Conservation (phyloP, 2,113 vertebrate genomes). For the Tupaia tana region DNA sequence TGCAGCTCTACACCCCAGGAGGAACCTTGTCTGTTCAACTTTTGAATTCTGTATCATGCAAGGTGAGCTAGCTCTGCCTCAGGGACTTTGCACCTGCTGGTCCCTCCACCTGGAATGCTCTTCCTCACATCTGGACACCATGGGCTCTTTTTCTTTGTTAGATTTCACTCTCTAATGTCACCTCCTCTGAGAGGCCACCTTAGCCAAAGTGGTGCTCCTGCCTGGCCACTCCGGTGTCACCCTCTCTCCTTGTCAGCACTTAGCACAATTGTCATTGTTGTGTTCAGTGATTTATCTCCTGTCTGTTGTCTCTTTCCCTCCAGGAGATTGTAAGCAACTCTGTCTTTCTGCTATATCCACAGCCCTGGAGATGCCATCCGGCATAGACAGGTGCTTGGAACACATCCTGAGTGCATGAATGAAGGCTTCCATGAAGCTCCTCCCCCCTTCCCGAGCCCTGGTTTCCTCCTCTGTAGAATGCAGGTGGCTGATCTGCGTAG, state of each 20-base stretch:
- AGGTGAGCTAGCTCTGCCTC: background rate
- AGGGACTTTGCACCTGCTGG: background rate
- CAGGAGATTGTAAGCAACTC: background rate
- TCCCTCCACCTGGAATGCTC: too few relatives aligned
- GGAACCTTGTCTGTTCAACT: background rate
- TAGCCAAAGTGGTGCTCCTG: background rate
- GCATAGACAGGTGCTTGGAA: background rate
- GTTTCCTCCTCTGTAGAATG: background rate
- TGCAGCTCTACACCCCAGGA: background rate
- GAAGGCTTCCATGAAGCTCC: background rate
- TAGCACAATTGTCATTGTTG: background rate
- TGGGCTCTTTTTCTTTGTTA: background rate
- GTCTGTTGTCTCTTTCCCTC: background rate
- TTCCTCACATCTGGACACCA: background rate
- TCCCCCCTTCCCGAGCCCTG: background rate
- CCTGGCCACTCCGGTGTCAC: background rate
- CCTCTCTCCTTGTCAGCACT: background rate
- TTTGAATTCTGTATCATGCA: background rate
- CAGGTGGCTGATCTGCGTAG: accelerated
- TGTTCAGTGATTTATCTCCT: background rate
- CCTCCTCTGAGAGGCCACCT: background rate
- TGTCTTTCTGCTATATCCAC: background rate
- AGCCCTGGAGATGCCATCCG: background rate
- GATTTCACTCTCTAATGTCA: background rate
- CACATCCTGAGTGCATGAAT: background rate